Percentiles rank a stretch among this genome's conserved stretches.
phyloP scores from a whole-genome alignment of 2,888 invertebrate species.

The Pheosia tremula region DNA sequence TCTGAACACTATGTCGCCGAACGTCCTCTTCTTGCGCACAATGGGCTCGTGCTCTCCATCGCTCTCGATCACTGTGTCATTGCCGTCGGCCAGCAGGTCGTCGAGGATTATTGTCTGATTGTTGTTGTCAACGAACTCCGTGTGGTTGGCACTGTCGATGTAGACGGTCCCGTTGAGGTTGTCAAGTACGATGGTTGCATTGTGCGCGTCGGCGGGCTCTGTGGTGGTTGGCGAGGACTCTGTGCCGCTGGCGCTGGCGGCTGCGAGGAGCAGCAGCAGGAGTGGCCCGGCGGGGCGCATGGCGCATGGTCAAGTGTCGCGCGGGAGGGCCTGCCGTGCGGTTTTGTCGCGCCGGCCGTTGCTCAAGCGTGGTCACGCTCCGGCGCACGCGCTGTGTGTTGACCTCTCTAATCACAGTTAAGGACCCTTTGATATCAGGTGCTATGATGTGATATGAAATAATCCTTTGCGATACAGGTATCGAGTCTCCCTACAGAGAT shows the following conservation, averaged over 20 bases:
- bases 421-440: constrained; percentile 6
- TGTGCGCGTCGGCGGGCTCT: constrained; percentile 17
- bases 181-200: constrained; percentile 21
- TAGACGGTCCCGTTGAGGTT: constrained; percentile 26
- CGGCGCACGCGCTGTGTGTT: constrained; percentile 23
- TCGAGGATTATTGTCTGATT: constrained; percentile 30
- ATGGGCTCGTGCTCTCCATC: constrained; percentile 65
- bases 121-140: constrained; percentile 39
- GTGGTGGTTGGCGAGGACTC: constrained; percentile 16
- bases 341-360: constrained; percentile 71
- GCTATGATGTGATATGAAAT: constrained; percentile 3
- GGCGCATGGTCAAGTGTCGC: constrained; percentile 69
- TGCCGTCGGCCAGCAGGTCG: constrained; percentile 20
- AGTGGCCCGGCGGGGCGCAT: constrained; percentile 66
- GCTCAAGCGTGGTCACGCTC: constrained; percentile 62
- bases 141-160: constrained; percentile 39
- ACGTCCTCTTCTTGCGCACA: constrained; percentile 78
- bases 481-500: no score
- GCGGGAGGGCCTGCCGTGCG: constrained; percentile 61
- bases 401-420: constrained; percentile 6
- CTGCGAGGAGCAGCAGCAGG: constrained; percentile 48
- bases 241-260: constrained; percentile 31
- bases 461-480: neutral
- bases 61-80: constrained; percentile 50
- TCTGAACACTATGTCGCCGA: constrained; percentile 79